A percentile compares a stretch with the other conserved stretches of the same genome.
Conservation (phyloP, 2,888 invertebrate species). For the Rutpela maculata region DNA sequence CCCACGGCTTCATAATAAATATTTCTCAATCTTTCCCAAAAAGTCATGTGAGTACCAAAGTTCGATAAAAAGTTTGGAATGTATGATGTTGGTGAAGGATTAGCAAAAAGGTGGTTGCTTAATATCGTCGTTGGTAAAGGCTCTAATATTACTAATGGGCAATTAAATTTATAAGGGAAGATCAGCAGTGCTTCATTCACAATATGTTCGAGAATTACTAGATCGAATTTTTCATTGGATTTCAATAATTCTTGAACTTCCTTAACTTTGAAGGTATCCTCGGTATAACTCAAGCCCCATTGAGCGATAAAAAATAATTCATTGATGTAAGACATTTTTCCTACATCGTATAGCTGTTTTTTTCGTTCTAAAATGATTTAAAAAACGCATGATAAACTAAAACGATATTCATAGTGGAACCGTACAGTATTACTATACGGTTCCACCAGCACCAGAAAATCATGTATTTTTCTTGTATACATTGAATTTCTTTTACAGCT, state of each 20-base stretch:
- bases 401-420: no score
- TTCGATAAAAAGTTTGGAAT: constrained; percentile 73
- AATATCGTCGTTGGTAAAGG: constrained; percentile 45
- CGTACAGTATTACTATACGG: no score
- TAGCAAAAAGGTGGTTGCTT: constrained; percentile 72
- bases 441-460: no score
- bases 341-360: constrained; percentile 19
- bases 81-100: constrained; percentile 74
- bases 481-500: no score
- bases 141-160: constrained; percentile 44
- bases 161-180: constrained; percentile 47
- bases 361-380: constrained; percentile 33
- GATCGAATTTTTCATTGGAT: constrained; percentile 62
- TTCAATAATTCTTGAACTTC: constrained; percentile 61
- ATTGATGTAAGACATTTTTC: constrained; percentile 8
- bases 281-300: background rate
- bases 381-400: no score
- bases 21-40: constrained; percentile 77
- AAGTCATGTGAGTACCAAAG: constrained; percentile 73
- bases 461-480: no score
- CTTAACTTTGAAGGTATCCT: constrained; percentile 6
- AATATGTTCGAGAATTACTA: constrained; percentile 64
- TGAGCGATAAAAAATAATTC: no score
- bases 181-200: constrained; percentile 59
- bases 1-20: constrained; percentile 62